Percentiles rank a stretch among this genome's conserved stretches.
These are phyloP conservation scores for Pipra filicauda DNA, from an alignment of 2,113 vertebrate species.

Conservation along the genomic window DNA sequence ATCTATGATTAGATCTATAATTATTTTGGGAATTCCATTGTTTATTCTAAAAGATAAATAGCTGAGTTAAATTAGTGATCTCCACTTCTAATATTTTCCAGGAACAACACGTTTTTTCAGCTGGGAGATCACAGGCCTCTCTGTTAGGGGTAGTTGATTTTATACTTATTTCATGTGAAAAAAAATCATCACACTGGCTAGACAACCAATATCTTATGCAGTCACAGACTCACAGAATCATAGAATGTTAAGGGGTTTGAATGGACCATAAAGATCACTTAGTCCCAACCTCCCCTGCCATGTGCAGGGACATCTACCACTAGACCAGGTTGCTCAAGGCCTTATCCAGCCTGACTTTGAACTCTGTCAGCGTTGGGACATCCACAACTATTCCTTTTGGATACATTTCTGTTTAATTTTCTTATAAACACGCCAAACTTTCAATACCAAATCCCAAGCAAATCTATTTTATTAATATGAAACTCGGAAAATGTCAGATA, in stretches of 20 bases:
- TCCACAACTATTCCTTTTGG: not conserved
- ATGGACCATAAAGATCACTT: not conserved
- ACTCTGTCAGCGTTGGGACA: not conserved
- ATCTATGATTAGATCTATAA: no score
- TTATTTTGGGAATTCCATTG: not conserved
- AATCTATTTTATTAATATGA: conserved; percentile 22
- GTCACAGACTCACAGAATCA: not conserved
- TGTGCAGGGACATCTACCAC: not conserved
- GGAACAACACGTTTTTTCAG: not conserved
- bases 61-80: not conserved
- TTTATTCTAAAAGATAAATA: conserved; percentile 6
- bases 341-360: not conserved
- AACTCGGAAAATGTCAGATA: conserved; percentile 23
- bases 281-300: not conserved
- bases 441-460: not conserved
- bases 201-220: not conserved
- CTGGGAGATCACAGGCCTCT: not conserved
- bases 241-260: not conserved
- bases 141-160: not conserved
- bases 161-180: not conserved
- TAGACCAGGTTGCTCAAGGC: not conserved
- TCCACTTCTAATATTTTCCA: not conserved
- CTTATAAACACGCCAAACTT: not conserved
- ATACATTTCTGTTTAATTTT: conserved; percentile 15
- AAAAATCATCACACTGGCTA: not conserved